Base-by-base conservation (phyloP, 2,113 vertebrate genomes). In the Nibea albiflora region DNA sequence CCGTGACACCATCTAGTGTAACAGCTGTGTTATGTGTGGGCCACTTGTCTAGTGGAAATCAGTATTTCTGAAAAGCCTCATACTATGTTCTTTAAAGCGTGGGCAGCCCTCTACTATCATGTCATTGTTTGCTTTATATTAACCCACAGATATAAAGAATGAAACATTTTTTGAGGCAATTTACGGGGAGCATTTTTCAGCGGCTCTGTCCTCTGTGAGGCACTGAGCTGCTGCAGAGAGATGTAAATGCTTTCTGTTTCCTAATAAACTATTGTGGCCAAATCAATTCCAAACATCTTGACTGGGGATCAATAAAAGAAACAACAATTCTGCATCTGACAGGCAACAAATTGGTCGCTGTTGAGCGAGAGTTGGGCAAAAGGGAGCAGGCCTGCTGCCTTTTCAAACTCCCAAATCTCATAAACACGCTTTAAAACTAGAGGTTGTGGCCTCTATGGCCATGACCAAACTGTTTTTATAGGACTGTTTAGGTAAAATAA, bases 401-500 rank as follows among this genome's bases (percentile, higher is more conserved):
- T 67, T 57, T 66, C 44, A 73, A 74, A 61, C 47, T 73, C 60
- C 26, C 52, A 73, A 72, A 81, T 79, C 58, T 76, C 20, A 80
- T 61, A 60, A 28, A 58, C 24, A 47, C 28, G 69, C 67, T 84
- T 72, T 80, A 17, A 60, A 76, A 78, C 54, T 26, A 15, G 42
- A 46, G 50, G 62, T 47, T 61, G 39, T 11, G 1, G 53, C 31
- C 20, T 2, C 58, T 19, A 31, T 44, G 4, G 31, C 61, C 76
- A n/a, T n/a, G n/a, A n/a, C n/a, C n/a, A 70, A 54, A 10, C 10
- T 7, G 28, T 11, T 76, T 76, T 69, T 65, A 80, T 58, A 31
- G 26, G 22, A 65, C 26, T 67, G 42, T 84, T 84, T 60, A 79
- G 50, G 73, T 78, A 31, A 83, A 84, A 76, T 69, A 57, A 80